phyloP scores from a whole-genome alignment of 2,888 invertebrate genomes.

The Ecliptopera silaceata region DNA sequence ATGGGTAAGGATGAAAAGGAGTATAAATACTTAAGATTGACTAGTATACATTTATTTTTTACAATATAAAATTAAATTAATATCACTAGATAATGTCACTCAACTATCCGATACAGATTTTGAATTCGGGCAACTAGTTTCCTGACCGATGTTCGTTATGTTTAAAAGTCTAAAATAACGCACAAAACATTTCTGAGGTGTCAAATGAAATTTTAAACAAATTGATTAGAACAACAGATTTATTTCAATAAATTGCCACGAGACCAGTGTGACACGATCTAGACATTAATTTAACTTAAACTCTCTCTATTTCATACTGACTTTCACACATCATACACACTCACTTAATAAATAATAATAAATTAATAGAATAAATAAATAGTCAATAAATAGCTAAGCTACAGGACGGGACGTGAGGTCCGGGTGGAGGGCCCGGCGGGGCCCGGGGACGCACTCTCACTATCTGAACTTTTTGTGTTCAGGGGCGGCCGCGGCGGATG shows the following conservation, averaged over 20 bases:
- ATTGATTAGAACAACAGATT: conserved; percentile 79
- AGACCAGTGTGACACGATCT: conserved; percentile 83
- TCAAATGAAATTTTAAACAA: conserved; percentile 76
- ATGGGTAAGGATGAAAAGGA: conserved; percentile 55
- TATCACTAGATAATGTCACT: conserved; percentile 81
- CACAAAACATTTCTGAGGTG: conserved; percentile 73
- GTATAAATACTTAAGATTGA: conserved; percentile 72
- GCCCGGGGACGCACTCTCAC: conserved; percentile 66
- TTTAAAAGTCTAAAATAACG: conserved; percentile 51
- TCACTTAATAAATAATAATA: conserved; percentile 84
- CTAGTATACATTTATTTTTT: conserved; percentile 75
- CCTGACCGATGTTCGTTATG: conserved; percentile 68
- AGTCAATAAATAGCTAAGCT: conserved; percentile 83
- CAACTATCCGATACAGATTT: conserved; percentile 61
- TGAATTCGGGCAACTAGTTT: conserved; percentile 63
- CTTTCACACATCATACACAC: conserved; percentile 79
- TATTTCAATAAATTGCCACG: conserved; percentile 83
- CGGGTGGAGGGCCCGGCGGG: conserved; percentile 72
- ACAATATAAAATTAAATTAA: conserved; percentile 77
- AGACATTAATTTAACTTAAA: conserved; percentile 83
- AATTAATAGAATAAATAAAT: conserved; percentile 83
- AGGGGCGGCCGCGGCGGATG: conserved; percentile 71
- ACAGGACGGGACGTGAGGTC: conserved; percentile 74
- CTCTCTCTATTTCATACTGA: conserved; percentile 76
- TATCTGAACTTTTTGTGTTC: conserved; percentile 83